Evolutionary conservation across 53 echinoderm and acorn worm species (phyloP).

Genomic region (Hippasteria phrygiana): DNA sequence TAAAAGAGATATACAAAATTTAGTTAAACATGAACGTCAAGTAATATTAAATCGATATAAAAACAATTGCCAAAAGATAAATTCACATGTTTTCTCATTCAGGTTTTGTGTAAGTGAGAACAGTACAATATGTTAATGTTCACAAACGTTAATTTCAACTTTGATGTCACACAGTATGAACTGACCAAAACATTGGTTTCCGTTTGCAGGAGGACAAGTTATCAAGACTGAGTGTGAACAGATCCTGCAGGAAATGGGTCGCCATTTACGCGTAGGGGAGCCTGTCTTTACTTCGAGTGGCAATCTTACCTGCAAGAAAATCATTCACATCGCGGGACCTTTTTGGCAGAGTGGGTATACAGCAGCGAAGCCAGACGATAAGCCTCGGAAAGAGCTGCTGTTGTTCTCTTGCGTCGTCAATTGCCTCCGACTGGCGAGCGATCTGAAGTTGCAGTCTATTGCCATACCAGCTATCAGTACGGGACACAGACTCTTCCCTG

Average conservation of each 20-base stretch:
- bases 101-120: no score
- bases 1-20: no score
- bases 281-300: conserved; percentile 45
- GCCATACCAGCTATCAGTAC: conserved; percentile 69
- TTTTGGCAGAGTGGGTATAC: not conserved
- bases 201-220: conserved; percentile 40
- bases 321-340: conserved; percentile 68
- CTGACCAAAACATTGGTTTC: not conserved
- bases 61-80: no score
- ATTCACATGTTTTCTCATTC: no score
- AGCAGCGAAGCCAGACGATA: not conserved
- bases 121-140: no score
- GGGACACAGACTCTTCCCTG: conserved; percentile 59
- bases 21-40: no score
- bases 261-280: conserved; percentile 22
- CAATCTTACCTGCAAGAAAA: conserved; percentile 49
- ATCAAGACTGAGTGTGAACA: conserved; percentile 50
- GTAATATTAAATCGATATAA: no score
- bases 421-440: conserved; percentile 24
- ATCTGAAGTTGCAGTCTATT: conserved; percentile 22
- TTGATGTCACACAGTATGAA: not conserved
- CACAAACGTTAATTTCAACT: not conserved
- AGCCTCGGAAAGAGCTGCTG: conserved; percentile 25
- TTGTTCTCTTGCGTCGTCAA: conserved; percentile 11
- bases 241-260: conserved; percentile 20